Evolutionary conservation across 2,888 invertebrate species (phyloP).

Genomic region (Athalia rosae): DNA sequence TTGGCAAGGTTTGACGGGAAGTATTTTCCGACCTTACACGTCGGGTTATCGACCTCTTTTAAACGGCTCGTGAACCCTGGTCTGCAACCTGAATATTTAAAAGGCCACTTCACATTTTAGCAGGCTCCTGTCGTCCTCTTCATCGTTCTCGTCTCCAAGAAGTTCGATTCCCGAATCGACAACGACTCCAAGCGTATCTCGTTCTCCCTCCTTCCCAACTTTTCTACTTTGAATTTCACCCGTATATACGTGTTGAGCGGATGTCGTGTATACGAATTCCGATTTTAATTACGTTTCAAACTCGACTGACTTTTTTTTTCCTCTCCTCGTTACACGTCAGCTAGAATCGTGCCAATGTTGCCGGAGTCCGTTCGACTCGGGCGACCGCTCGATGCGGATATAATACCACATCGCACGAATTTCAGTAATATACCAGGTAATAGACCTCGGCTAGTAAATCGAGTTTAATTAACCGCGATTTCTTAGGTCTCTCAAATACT

Average conservation of each 20-base stretch:
- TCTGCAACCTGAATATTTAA: constrained; percentile 41
- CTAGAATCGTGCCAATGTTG: constrained; percentile 4
- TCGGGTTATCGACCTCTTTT: constrained; percentile 37
- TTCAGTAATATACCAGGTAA: constrained; percentile 3
- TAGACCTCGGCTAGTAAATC: constrained; percentile 14
- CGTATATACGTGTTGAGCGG: not conserved
- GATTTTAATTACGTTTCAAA: constrained; percentile 15
- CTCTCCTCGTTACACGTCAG: constrained; percentile 37
- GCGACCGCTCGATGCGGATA: constrained; percentile 8
- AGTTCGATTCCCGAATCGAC: constrained; percentile 33
- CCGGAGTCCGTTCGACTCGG: not conserved
- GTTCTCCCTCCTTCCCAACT: not conserved
- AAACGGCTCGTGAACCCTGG: constrained; percentile 41
- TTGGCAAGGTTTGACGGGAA: not conserved
- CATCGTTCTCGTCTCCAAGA: constrained; percentile 6
- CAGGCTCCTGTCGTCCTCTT: constrained; percentile 13
- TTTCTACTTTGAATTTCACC: too few relatives aligned
- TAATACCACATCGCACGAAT: not conserved
- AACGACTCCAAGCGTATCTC: not conserved
- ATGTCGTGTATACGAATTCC: constrained; percentile 19
- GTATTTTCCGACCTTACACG: constrained; percentile 33
- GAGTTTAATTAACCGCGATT: constrained; percentile 33
- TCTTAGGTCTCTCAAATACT: constrained; percentile 20
- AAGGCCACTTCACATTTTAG: constrained; percentile 38
- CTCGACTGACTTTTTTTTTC: too few relatives aligned